A percentile compares a stretch with the other conserved stretches of the same genome.
phyloP scores from a whole-genome alignment of 2,888 invertebrate genomes.

The Heliconius hortense region DNA sequence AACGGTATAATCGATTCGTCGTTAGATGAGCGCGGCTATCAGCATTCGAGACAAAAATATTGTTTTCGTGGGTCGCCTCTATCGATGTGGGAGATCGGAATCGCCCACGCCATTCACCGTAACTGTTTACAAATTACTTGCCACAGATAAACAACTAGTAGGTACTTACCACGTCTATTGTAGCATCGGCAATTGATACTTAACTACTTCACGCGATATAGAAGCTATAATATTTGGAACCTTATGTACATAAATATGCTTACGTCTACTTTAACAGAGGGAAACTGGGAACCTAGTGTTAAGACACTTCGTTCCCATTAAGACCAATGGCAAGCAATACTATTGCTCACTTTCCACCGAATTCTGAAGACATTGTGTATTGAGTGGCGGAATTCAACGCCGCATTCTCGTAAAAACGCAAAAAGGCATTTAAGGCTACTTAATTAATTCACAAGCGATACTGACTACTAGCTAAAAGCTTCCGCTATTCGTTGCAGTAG shows the following conservation, averaged over 20 bases:
- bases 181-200: constrained; percentile 16
- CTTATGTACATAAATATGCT: background rate
- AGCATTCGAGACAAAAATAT: constrained; percentile 35
- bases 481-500: constrained; percentile 10
- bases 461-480: background rate
- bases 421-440: background rate
- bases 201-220: background rate
- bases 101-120: constrained; percentile 45
- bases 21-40: constrained; percentile 19
- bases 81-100: constrained; percentile 48
- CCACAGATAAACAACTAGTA: constrained; percentile 15
- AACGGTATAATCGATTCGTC: constrained; percentile 43
- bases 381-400: too few species aligned
- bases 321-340: too few species aligned
- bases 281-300: too few species aligned
- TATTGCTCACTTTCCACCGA: too few species aligned
- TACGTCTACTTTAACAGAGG: fast-evolving
- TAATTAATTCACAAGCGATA: background rate
- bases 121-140: constrained; percentile 41
- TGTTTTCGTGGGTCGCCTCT: constrained; percentile 42
- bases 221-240: background rate
- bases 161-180: constrained; percentile 19
- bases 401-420: too few species aligned
- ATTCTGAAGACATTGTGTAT: too few species aligned
- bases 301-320: too few species aligned